phyloP scores from a whole-genome alignment of 2,113 vertebrate genomes.

The Triplophysa rosa region DNA sequence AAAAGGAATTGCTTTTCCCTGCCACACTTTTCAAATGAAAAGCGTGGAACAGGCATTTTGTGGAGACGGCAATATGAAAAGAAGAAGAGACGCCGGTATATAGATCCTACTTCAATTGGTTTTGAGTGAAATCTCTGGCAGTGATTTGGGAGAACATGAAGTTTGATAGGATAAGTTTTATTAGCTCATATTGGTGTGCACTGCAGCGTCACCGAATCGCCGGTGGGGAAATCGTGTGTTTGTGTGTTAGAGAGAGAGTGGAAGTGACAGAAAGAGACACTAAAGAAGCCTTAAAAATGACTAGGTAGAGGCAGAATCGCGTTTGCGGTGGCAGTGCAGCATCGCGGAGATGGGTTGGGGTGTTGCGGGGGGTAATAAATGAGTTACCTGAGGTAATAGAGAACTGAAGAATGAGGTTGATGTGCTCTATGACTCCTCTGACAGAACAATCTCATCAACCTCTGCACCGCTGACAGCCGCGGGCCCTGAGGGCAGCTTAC shows the following conservation, averaged over 20 bases:
- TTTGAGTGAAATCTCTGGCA: slow-evolving; percentile 32
- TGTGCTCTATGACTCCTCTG: slow-evolving; percentile 45
- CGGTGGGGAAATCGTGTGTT: slow-evolving; percentile 16
- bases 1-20: slow-evolving; percentile 43
- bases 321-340: slow-evolving; percentile 28
- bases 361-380: slow-evolving; percentile 19
- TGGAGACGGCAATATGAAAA: slow-evolving; percentile 30
- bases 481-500: slow-evolving; percentile 20
- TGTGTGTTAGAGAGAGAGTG: not conserved
- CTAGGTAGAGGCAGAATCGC: not conserved
- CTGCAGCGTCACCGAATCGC: not conserved
- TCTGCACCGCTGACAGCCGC: slow-evolving; percentile 9
- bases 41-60: slow-evolving; percentile 37
- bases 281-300: slow-evolving; percentile 42
- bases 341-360: slow-evolving; percentile 41
- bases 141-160: slow-evolving; percentile 34
- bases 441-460: slow-evolving; percentile 30
- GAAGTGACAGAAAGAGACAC: slow-evolving; percentile 7
- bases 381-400: slow-evolving; percentile 57
- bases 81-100: not conserved
- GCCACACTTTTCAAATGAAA: slow-evolving; percentile 47
- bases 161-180: slow-evolving; percentile 52
- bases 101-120: slow-evolving; percentile 33
- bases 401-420: slow-evolving; percentile 65
- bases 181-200: slow-evolving; percentile 34